Percentiles rank a stretch among this genome's conserved stretches.
phyloP scores from a whole-genome alignment of 2,888 invertebrate genomes.

The Sceliomorpha sp. region DNA sequence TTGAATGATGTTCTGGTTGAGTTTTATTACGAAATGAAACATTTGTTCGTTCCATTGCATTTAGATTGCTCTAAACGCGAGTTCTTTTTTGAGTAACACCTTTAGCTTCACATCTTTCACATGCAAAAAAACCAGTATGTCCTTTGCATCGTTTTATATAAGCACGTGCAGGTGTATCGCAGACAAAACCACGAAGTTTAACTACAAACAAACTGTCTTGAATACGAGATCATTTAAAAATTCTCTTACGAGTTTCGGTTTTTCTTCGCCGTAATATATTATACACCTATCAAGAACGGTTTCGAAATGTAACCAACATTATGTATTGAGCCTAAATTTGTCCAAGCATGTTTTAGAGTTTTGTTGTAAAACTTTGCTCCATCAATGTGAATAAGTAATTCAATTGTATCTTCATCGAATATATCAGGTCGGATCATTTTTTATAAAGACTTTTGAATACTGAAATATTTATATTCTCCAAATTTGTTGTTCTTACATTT shows the following conservation, averaged over 20 bases:
- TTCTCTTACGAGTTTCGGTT: too few species aligned
- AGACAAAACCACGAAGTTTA: slow-evolving; percentile 21
- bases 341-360: too few species aligned
- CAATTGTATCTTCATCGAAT: too few species aligned
- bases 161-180: slow-evolving; percentile 42
- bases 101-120: slow-evolving; percentile 30
- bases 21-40: slow-evolving; percentile 19
- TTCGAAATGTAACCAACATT: slow-evolving; percentile 25
- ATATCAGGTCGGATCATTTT: too few species aligned
- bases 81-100: slow-evolving; percentile 30
- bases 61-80: too few species aligned
- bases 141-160: slow-evolving; percentile 35
- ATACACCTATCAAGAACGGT: slow-evolving; percentile 27
- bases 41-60: slow-evolving; percentile 21
- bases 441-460: too few species aligned
- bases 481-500: too few species aligned
- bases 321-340: slow-evolving; percentile 9
- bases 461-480: too few species aligned
- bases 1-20: slow-evolving; percentile 29
- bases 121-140: slow-evolving; percentile 23
- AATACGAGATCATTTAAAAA: slow-evolving; percentile 33
- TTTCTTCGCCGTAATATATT: too few species aligned
- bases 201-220: slow-evolving; percentile 27
- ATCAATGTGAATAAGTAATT: too few species aligned
- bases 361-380: too few species aligned